These are phyloP conservation scores for Brachionichthys hirsutus DNA, from an alignment of 2,113 vertebrate genomes.

Conservation along the genomic window DNA sequence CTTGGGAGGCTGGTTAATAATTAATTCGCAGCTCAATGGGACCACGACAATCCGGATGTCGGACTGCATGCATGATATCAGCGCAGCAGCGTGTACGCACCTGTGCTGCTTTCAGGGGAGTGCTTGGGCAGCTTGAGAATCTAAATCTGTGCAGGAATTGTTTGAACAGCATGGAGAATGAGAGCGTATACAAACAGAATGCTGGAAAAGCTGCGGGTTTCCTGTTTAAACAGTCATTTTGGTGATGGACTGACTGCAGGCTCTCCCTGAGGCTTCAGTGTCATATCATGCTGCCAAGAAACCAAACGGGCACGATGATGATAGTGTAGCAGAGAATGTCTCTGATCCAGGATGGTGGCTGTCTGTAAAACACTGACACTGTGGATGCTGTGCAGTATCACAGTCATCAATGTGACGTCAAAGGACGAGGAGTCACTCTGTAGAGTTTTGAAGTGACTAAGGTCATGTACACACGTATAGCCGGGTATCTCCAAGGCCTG, in stretches of 20 bases:
- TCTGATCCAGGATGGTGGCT: slow-evolving; percentile 51
- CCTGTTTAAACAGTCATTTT: slow-evolving; percentile 38
- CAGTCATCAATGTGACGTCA: slow-evolving; percentile 37
- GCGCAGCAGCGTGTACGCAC: slow-evolving; percentile 23
- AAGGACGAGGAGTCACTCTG: slow-evolving; percentile 10
- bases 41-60: slow-evolving; percentile 59
- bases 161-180: slow-evolving; percentile 29
- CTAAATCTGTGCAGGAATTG: slow-evolving; percentile 20
- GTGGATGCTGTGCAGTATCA: slow-evolving; percentile 53
- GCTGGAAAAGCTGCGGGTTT: slow-evolving; percentile 20
- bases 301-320: slow-evolving; percentile 46
- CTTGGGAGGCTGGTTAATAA: slow-evolving; percentile 66
- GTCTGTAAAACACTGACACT: slow-evolving; percentile 57
- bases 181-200: slow-evolving; percentile 23
- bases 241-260: slow-evolving; percentile 47
- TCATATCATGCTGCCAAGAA: slow-evolving; percentile 61
- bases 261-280: slow-evolving; percentile 56
- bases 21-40: slow-evolving; percentile 47
- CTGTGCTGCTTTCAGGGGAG: slow-evolving; percentile 10
- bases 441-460: slow-evolving; percentile 16
- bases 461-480: too few species aligned
- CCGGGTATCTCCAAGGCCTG: too few species aligned
- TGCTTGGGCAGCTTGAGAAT: background rate
- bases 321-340: slow-evolving; percentile 55
- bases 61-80: slow-evolving; percentile 42